phyloP scores from a whole-genome alignment of 2,888 invertebrate species.

The Drosophila pseudotakahashii region DNA sequence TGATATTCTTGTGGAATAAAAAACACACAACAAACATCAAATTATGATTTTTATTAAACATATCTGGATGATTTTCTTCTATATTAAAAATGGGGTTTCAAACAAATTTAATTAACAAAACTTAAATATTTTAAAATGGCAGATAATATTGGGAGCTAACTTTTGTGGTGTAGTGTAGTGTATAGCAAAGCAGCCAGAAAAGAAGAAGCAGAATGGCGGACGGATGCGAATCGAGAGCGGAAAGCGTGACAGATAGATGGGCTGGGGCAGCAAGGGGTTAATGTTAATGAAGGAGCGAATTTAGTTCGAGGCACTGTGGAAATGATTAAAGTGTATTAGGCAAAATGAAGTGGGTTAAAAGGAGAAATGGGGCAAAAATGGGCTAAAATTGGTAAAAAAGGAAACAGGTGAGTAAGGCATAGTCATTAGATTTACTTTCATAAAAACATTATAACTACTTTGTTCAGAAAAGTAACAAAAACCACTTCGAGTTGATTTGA shows the following conservation, averaged over 20 bases:
- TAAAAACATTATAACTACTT: neutral
- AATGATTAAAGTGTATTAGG: constrained; percentile 17
- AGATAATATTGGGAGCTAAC: no score
- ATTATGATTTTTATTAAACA: no score
- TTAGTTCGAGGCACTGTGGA: constrained; percentile 21
- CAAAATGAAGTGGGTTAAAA: constrained; percentile 3
- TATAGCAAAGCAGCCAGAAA: neutral
- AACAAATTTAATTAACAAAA: no score
- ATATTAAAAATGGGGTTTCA: no score
- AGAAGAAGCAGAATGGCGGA: constrained; percentile 10
- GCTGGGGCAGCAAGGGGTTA: constrained; percentile 16
- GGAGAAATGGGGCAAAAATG: neutral
- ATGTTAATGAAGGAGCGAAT: constrained; percentile 17
- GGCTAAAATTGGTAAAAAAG: neutral
- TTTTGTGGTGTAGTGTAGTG: neutral
- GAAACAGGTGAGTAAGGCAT: neutral
- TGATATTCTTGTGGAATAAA: no score
- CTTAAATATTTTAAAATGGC: no score
- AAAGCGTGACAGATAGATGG: constrained; percentile 61
- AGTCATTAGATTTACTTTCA: neutral
- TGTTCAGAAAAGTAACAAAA: neutral
- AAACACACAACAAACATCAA: no score
- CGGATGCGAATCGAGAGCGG: constrained; percentile 72
- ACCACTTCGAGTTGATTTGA: neutral
- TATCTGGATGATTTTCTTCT: no score